Percentiles rank a stretch among this genome's conserved stretches.
phyloP scores from a whole-genome alignment of 2,113 vertebrate genomes.

The Gyps fulvus region DNA sequence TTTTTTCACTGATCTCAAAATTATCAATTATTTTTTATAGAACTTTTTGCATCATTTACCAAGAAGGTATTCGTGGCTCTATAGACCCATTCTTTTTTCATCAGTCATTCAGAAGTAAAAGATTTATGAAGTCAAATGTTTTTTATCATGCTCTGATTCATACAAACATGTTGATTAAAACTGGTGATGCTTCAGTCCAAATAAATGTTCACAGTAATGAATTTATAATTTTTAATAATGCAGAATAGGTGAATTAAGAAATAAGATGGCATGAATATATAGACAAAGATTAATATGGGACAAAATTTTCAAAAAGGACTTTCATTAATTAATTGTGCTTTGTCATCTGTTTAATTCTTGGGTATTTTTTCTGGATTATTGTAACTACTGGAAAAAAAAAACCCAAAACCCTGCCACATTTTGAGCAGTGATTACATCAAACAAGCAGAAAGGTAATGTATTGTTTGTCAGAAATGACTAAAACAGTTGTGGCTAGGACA shows the following conservation, averaged over 20 bases:
- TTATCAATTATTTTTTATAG: constrained; percentile 69
- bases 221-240: constrained; percentile 56
- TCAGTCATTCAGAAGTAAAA: constrained; percentile 63
- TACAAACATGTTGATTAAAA: constrained; percentile 55
- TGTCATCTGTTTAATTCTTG: constrained; percentile 4
- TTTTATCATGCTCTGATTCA: constrained; percentile 56
- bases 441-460: not conserved
- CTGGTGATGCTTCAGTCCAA: constrained; percentile 28
- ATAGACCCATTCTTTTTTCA: constrained; percentile 58
- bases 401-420: not conserved
- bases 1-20: constrained; percentile 72
- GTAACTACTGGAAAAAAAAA: not conserved
- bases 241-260: constrained; percentile 36
- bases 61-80: constrained; percentile 58
- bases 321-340: not conserved
- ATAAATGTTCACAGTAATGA: constrained; percentile 52
- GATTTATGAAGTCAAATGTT: constrained; percentile 66
- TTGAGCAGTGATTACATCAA: not conserved
- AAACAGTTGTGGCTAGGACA: not conserved
- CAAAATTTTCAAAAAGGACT: not conserved
- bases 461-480: not conserved
- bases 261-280: not conserved
- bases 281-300: not conserved
- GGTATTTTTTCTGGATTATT: not conserved
- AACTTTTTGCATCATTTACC: constrained; percentile 65